Percentiles rank a stretch among this genome's conserved stretches.
Evolutionary conservation across 2,113 vertebrate species (phyloP).

Genomic region (Trochalopteron elliotii): DNA sequence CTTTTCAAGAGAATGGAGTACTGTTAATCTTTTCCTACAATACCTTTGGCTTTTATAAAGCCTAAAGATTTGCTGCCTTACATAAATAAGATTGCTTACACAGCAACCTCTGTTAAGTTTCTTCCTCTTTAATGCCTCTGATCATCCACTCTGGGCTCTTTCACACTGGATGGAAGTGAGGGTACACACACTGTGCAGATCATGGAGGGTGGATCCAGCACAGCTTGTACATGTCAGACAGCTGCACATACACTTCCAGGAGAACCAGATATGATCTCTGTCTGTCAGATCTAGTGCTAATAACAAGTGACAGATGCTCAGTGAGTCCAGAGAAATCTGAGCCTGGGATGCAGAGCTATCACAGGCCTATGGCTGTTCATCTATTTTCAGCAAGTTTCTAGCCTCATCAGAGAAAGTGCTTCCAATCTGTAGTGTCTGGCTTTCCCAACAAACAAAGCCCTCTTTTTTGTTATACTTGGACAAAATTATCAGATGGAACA

Average conservation of each 20-base stretch:
- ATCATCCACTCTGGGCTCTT: neutral
- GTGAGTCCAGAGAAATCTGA: neutral
- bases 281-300: neutral
- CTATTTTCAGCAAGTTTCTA: neutral
- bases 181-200: fast-evolving
- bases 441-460: neutral
- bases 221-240: neutral
- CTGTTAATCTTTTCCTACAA: neutral
- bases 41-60: neutral
- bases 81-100: neutral
- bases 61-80: neutral
- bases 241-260: neutral
- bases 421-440: neutral
- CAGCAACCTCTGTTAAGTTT: neutral
- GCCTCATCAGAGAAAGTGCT: neutral
- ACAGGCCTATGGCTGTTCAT: neutral
- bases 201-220: neutral
- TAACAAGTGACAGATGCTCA: neutral
- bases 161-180: neutral
- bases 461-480: neutral
- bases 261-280: fast-evolving
- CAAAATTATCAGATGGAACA: neutral
- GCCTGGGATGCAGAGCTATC: no score
- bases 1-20: neutral
- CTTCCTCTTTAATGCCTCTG: neutral